Evolutionary conservation across 2,888 invertebrate genomes (phyloP).

Genomic region (Drosophila heteroneura): DNA sequence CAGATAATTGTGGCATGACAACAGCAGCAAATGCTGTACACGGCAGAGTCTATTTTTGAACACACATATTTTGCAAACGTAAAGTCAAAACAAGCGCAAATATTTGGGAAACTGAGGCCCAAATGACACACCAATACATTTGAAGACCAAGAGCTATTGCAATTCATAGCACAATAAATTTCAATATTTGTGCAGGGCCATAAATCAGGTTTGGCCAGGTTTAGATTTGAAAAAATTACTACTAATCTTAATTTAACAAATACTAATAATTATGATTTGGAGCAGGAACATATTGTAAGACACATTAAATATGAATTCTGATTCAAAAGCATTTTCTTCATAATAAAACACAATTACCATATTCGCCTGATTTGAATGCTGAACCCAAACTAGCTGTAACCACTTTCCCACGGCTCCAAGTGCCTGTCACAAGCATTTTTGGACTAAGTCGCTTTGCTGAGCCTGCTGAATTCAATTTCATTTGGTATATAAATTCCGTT

Average conservation of each 20-base stretch:
- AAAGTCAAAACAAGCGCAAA: slow-evolving; percentile 25
- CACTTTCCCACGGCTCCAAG: slow-evolving; percentile 10
- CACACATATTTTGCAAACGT: slow-evolving; percentile 39
- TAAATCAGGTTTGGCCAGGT: background rate
- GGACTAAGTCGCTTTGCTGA: slow-evolving; percentile 12
- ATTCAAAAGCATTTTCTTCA: background rate
- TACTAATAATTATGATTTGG: background rate
- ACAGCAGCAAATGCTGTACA: slow-evolving; percentile 39
- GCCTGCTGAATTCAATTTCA: slow-evolving; percentile 39
- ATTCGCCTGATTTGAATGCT: background rate
- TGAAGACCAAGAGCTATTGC: background rate
- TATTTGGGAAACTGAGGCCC: slow-evolving; percentile 4
- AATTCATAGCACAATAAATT: background rate
- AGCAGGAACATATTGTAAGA: background rate
- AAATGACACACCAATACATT: background rate
- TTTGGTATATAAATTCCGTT: slow-evolving; percentile 45
- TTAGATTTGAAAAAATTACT: background rate
- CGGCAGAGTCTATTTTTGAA: slow-evolving; percentile 64
- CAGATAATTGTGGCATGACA: slow-evolving; percentile 70
- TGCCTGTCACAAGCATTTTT: slow-evolving; percentile 27
- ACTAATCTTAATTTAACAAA: background rate
- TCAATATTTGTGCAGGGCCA: background rate
- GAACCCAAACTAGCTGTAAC: background rate
- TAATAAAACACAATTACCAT: background rate
- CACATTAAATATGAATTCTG: background rate